Base-by-base conservation (phyloP, 1,140 invertebrate genomes). In the Hesperophylax magnus region DNA sequence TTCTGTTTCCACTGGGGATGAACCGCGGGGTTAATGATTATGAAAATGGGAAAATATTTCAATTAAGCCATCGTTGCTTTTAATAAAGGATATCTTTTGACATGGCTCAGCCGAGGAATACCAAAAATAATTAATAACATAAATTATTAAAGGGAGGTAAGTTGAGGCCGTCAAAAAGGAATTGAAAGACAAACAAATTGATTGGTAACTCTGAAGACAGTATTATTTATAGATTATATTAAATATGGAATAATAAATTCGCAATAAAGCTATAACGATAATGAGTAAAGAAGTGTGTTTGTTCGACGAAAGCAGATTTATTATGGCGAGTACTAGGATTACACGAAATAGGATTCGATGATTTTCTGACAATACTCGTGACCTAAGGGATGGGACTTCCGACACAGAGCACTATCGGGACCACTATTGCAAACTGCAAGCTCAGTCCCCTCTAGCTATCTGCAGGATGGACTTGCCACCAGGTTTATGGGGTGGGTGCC, bases 71-170 rank as follows among this genome's bases (percentile, higher is more conserved):
- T 72, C 69, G 69, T 72, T 22, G 52, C 69, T 72, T 72, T 67
- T 72, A 72, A 72, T 72, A 72, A 72, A 72, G 69, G 69, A 72
- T 72, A 72, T 72, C 69, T 72, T 72, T 72, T 72, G 69, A 72
- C 69, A 72, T 72, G 52, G 47, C 69, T 72, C n/a, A 27, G 53
- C 20, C 69, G 27, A 72, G 56, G 69, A 72, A 72, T 72, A 72
- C 69, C 69, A 20, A 52, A 72, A 72, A 72, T 72, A 72, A 72
- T 72, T 72, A 72, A 72, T 72, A 72, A 72, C 69, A 72, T 72
- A 27, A 22, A 27, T 24, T 22, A 72, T 52, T 27, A 72, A 72
- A 72, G 52, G 24, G 52, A 54, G 52, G 69, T 56, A 52, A 56
- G 56, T 72, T 27, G 20, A 72, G 69, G 22, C 69, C 69, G 69